phyloP scores from a whole-genome alignment of 1,140 invertebrate species.

The Oryctes rhinoceros region DNA sequence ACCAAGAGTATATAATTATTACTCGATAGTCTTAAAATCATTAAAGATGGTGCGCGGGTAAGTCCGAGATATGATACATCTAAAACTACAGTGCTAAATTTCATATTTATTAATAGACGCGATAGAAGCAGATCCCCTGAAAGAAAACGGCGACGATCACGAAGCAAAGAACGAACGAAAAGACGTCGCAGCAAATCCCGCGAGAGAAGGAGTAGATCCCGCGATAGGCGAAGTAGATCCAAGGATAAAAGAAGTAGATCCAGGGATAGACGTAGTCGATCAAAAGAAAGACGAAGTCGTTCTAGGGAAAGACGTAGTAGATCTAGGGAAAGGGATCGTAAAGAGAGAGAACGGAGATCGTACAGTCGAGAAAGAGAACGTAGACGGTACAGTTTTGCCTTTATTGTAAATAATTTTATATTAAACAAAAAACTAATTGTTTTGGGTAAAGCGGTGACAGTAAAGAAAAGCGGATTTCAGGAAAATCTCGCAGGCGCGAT shows the following conservation, averaged over 20 bases:
- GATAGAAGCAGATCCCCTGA: constrained; percentile 67
- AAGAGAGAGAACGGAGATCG: constrained; percentile 56
- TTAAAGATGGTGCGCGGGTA: constrained; percentile 53
- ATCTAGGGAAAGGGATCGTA: constrained; percentile 59
- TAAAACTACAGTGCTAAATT: not conserved
- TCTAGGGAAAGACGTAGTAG: constrained; percentile 64
- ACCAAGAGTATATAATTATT: not conserved
- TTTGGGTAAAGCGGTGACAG: constrained; percentile 61
- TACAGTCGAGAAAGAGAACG: constrained; percentile 62
- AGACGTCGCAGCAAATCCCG: constrained; percentile 55
- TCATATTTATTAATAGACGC: constrained; percentile 48
- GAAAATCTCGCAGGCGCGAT: constrained; percentile 50
- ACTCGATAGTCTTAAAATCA: not conserved
- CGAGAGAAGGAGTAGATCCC: constrained; percentile 53
- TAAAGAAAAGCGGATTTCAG: constrained; percentile 64
- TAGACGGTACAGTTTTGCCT: constrained; percentile 54
- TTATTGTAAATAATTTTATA: constrained; percentile 42
- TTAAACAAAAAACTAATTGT: constrained; percentile 48
- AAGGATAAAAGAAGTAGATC: constrained; percentile 61
- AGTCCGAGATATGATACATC: constrained; percentile 55
- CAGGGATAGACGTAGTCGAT: constrained; percentile 59
- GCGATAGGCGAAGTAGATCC: constrained; percentile 56
- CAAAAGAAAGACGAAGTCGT: constrained; percentile 62
- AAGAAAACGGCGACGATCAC: constrained; percentile 70
- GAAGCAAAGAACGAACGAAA: constrained; percentile 65